A percentile compares a stretch with the other conserved stretches of the same genome.
Conservation (phyloP, 1,140 invertebrate species). For the Drosophila pseudoananassae region DNA sequence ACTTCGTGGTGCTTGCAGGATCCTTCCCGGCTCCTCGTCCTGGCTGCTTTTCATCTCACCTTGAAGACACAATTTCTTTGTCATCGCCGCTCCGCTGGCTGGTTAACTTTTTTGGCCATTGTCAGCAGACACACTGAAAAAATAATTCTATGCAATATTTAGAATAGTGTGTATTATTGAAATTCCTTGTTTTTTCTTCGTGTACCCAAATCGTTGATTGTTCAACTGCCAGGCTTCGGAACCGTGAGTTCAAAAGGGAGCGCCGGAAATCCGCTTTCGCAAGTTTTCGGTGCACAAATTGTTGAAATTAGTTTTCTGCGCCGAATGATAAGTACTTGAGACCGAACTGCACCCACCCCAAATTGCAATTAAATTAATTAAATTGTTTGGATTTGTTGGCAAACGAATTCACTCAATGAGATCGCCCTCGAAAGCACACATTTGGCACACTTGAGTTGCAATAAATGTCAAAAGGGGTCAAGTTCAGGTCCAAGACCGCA, state of each 20-base stretch:
- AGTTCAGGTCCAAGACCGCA: slow-evolving; percentile 21
- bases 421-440: neutral
- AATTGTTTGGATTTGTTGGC: slow-evolving; percentile 56
- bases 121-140: slow-evolving; percentile 46
- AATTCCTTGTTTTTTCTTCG: neutral
- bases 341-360: slow-evolving; percentile 56
- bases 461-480: slow-evolving; percentile 47
- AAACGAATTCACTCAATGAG: slow-evolving; percentile 4
- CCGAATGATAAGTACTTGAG: slow-evolving; percentile 76
- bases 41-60: slow-evolving; percentile 30
- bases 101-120: slow-evolving; percentile 76
- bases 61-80: slow-evolving; percentile 69
- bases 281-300: slow-evolving; percentile 78
- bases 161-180: neutral
- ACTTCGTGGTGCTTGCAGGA: slow-evolving; percentile 6
- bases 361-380: slow-evolving; percentile 80
- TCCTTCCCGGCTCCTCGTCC: neutral
- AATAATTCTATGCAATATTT: neutral
- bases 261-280: slow-evolving; percentile 71
- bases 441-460: slow-evolving; percentile 12
- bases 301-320: slow-evolving; percentile 81
- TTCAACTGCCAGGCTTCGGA: slow-evolving; percentile 5
- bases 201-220: neutral
- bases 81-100: slow-evolving; percentile 55
- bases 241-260: slow-evolving; percentile 9